phyloP scores from a whole-genome alignment of 2,888 invertebrate genomes.

The Eilema griseolum region DNA sequence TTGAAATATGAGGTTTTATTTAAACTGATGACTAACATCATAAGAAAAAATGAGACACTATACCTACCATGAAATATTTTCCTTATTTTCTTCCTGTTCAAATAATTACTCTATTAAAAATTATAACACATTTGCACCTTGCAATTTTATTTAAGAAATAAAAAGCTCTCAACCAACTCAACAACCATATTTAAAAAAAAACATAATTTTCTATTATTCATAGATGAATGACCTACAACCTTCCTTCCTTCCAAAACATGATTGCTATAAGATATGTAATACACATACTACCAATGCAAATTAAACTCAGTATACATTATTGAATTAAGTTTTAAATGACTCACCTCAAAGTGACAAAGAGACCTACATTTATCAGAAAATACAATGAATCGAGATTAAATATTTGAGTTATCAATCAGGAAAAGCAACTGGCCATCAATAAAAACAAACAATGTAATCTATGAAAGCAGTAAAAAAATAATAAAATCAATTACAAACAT shows the following conservation, averaged over 20 bases:
- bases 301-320: constrained; percentile 1
- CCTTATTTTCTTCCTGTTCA: not conserved
- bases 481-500: constrained; percentile 29
- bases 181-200: not conserved
- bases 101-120: not conserved
- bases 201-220: not conserved
- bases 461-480: constrained; percentile 17
- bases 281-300: constrained; percentile 12
- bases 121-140: not conserved
- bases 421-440: constrained; percentile 28
- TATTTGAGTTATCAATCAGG: constrained; percentile 13
- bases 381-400: constrained; percentile 14
- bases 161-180: constrained; percentile 21
- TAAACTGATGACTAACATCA: not conserved
- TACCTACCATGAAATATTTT: not conserved
- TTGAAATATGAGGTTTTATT: not conserved
- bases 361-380: not conserved
- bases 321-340: constrained; percentile 12
- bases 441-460: constrained; percentile 39
- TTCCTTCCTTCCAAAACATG: not conserved
- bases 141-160: not conserved
- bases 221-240: constrained; percentile 10
- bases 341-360: constrained; percentile 18
- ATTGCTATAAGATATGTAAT: constrained; percentile 5
- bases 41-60: not conserved